These are phyloP conservation scores for Oscheius myriophilus DNA, from an alignment of 2,888 invertebrate genomes.

Conservation along the genomic window DNA sequence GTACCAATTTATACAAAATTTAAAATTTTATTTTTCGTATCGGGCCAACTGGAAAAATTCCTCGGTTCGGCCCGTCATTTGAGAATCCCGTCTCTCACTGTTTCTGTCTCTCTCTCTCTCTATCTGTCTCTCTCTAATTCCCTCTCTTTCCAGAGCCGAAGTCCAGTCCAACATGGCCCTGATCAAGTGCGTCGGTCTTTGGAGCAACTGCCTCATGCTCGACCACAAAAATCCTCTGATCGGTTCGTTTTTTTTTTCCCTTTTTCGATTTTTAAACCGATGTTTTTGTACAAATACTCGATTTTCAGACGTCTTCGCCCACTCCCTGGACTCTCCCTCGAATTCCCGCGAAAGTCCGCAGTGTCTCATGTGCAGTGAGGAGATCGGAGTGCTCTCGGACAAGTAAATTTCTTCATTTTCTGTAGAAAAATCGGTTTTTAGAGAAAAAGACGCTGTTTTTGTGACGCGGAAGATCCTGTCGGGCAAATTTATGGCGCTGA, in stretches of 20 bases:
- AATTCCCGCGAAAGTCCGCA: too few relatives aligned
- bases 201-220: constrained; percentile 61
- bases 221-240: constrained; percentile 62
- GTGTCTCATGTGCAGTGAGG: constrained; percentile 51
- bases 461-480: constrained; percentile 62
- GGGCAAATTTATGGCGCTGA: constrained; percentile 63
- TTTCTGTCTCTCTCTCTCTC: not conserved
- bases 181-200: constrained; percentile 52
- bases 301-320: too few relatives aligned
- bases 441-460: constrained; percentile 53
- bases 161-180: too few relatives aligned
- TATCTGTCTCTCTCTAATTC: too few relatives aligned
- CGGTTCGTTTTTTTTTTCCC: constrained; percentile 33
- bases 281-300: not conserved
- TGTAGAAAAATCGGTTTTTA: constrained; percentile 26
- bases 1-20: too few relatives aligned
- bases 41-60: too few relatives aligned
- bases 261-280: not conserved
- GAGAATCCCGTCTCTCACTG: too few relatives aligned
- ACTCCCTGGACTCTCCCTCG: too few relatives aligned
- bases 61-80: too few relatives aligned
- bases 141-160: not conserved
- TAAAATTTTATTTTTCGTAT: too few relatives aligned
- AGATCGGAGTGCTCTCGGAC: constrained; percentile 44
- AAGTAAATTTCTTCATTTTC: constrained; percentile 23